Percentiles rank a stretch among this genome's conserved stretches.
These are phyloP conservation scores for Leucosticte australis DNA, from an alignment of 2,113 vertebrate genomes.

Conservation along the genomic window DNA sequence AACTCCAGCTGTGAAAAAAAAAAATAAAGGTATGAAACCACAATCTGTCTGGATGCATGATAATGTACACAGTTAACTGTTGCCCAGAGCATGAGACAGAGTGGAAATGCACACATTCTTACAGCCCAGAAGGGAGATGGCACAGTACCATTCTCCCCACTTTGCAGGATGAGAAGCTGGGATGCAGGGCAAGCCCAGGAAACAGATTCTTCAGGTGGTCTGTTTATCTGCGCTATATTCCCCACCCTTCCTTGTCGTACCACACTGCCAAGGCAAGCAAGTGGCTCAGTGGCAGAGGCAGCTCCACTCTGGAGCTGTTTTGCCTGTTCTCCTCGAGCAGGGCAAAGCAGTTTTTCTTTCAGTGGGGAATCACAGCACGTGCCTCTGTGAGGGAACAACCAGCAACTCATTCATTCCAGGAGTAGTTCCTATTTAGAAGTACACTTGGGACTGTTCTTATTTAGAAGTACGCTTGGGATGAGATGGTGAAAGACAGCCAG, in stretches of 20 bases:
- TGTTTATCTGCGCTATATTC: background rate
- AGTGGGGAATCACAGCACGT: fast-evolving
- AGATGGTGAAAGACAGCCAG: background rate
- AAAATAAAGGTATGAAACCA: background rate
- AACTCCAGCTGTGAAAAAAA: background rate
- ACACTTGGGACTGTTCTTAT: background rate
- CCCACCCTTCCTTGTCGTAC: background rate
- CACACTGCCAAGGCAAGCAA: background rate
- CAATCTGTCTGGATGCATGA: background rate
- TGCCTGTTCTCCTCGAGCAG: background rate
- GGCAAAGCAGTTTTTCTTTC: background rate
- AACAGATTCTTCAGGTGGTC: background rate
- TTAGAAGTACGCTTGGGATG: background rate
- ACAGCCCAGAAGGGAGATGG: background rate
- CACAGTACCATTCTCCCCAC: fast-evolving
- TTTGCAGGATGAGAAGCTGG: background rate
- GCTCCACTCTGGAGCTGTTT: background rate
- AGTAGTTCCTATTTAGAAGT: background rate
- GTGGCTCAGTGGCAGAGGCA: background rate
- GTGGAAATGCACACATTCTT: background rate
- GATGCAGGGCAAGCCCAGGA: background rate
- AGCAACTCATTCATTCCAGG: background rate
- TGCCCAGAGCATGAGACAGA: background rate
- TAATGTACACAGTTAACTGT: background rate
- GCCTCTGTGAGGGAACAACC: background rate